A percentile compares a stretch with the other conserved stretches of the same genome.
These are phyloP conservation scores for Chionis minor DNA, from an alignment of 2,113 vertebrate genomes.

Conservation along the genomic window DNA sequence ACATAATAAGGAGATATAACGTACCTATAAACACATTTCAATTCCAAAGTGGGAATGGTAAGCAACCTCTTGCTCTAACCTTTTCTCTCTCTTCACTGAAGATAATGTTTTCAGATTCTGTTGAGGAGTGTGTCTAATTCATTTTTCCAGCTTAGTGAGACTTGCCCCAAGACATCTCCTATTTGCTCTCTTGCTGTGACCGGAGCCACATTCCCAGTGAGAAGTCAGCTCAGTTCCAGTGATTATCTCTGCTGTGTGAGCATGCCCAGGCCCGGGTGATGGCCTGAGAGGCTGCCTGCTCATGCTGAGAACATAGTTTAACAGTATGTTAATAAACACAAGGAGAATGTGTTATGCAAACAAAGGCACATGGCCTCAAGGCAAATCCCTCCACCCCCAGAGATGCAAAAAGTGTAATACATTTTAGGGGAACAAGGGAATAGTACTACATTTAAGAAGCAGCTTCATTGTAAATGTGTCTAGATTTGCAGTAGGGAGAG, in stretches of 20 bases:
- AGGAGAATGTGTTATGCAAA: conserved; percentile 29
- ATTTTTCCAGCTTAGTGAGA: conserved; percentile 71
- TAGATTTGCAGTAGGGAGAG: background rate
- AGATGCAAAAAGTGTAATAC: background rate
- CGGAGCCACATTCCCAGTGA: conserved; percentile 57
- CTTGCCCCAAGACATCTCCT: conserved; percentile 68
- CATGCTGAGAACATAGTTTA: conserved; percentile 52
- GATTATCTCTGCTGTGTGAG: conserved; percentile 48
- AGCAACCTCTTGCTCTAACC: conserved; percentile 41
- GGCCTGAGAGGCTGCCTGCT: conserved; percentile 20
- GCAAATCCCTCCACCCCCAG: background rate
- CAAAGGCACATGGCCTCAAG: conserved; percentile 11
- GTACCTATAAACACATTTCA: conserved; percentile 4
- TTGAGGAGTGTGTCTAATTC: conserved; percentile 73
- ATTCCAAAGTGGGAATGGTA: background rate
- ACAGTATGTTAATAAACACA: conserved; percentile 65
- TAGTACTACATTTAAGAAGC: background rate
- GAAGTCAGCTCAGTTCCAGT: conserved; percentile 51
- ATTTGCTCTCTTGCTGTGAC: conserved; percentile 71
- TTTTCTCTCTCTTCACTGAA: conserved; percentile 51
- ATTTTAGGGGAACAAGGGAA: conserved; percentile 7
- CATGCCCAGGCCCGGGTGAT: background rate
- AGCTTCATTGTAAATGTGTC: background rate
- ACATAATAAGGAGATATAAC: background rate
- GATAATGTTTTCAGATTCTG: conserved; percentile 56